Evolutionary conservation across 2,113 vertebrate genomes (phyloP).

Genomic region (Labeo rohita): DNA sequence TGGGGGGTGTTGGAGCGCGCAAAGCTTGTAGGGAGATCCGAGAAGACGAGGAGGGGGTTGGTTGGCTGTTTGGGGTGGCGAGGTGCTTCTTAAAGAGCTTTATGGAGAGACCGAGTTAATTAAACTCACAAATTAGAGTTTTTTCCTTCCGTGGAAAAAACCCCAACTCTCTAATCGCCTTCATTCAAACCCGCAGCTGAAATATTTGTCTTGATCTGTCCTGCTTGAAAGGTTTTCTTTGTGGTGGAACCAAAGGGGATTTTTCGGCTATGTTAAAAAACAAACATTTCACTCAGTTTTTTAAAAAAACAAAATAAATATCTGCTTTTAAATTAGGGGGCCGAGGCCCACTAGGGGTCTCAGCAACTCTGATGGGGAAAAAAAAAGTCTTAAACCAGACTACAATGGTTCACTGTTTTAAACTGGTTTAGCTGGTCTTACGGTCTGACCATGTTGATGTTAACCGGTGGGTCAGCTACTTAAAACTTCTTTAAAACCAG

Average conservation of each 20-base stretch:
- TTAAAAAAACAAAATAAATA: too few relatives aligned
- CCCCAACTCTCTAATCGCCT: conserved; percentile 5
- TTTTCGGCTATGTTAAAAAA: neutral
- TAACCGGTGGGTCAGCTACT: neutral
- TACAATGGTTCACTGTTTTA: neutral
- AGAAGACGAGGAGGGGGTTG: conserved; percentile 61
- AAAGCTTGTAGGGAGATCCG: conserved; percentile 69
- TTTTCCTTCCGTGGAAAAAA: conserved; percentile 17
- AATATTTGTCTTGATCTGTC: neutral
- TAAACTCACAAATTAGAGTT: conserved; percentile 73
- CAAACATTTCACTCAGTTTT: neutral
- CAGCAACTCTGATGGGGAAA: neutral
- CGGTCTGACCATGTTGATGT: neutral
- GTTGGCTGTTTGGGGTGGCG: conserved; percentile 32
- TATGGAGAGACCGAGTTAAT: conserved; percentile 67
- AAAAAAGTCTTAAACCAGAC: neutral
- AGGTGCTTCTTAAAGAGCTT: conserved; percentile 65
- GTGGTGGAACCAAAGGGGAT: neutral
- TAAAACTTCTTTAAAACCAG: neutral
- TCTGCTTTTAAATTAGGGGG: neutral
- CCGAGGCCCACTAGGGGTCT: neutral
- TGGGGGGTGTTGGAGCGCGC: conserved; percentile 49
- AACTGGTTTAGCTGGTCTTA: conserved; percentile 6
- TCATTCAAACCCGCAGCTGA: neutral
- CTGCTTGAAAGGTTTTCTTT: conserved; percentile 8